Evolutionary conservation across 2,113 vertebrate genomes (phyloP).

Genomic region (Tachysurus vachellii): DNA sequence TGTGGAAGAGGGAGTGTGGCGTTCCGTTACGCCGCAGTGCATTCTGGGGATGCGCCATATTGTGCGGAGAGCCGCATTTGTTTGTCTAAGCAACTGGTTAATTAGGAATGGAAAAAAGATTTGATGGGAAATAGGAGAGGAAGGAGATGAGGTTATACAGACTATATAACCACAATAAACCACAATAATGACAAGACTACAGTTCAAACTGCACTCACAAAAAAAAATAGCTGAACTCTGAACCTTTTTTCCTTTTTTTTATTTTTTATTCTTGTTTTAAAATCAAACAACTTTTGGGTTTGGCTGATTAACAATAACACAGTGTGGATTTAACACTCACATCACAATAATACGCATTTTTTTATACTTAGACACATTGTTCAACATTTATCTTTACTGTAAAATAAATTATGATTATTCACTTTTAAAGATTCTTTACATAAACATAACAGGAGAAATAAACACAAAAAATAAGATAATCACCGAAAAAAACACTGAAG

Average conservation of each 20-base stretch:
- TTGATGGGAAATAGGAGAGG: not conserved
- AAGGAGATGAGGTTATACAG: not conserved
- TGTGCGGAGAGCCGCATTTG: not conserved
- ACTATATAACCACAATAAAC: not conserved
- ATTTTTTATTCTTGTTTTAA: not conserved
- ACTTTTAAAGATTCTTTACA: too few species aligned
- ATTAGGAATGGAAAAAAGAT: not conserved
- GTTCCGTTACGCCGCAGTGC: conserved; percentile 2
- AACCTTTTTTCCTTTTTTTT: not conserved
- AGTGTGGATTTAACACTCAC: not conserved
- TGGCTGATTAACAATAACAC: not conserved
- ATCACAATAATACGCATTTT: not conserved
- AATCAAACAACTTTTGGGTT: not conserved
- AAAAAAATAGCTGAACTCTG: not conserved
- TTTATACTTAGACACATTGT: too few species aligned
- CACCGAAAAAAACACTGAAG: too few species aligned
- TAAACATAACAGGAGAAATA: too few species aligned
- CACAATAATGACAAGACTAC: not conserved
- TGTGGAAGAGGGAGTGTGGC: not conserved
- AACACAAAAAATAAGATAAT: too few species aligned
- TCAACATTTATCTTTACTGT: too few species aligned
- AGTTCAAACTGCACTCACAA: not conserved
- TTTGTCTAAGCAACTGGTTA: not conserved
- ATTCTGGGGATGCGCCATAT: not conserved
- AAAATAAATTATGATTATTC: too few species aligned